Evolutionary conservation across 1,140 invertebrate species (phyloP).

Genomic region (Cardiocondyla obscurior): DNA sequence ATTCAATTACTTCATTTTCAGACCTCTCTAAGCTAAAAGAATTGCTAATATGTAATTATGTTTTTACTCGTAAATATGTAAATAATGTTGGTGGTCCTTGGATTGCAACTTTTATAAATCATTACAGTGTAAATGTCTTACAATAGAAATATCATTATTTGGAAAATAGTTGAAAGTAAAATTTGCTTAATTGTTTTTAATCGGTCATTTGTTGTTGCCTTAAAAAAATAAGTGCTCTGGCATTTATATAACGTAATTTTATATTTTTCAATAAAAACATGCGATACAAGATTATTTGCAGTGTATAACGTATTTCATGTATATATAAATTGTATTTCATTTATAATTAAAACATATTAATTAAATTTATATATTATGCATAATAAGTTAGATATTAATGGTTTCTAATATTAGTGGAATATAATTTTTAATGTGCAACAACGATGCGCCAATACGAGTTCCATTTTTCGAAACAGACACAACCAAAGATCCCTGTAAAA

Average conservation of each 20-base stretch:
- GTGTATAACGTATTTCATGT: background rate
- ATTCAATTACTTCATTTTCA: background rate
- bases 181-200: background rate
- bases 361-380: background rate
- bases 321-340: constrained; percentile 1
- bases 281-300: background rate
- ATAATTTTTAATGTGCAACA: constrained; percentile 68
- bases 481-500: constrained; percentile 71
- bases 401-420: constrained; percentile 69
- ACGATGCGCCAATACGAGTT: constrained; percentile 61
- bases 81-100: constrained; percentile 80
- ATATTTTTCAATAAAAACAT: constrained; percentile 3
- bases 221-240: background rate
- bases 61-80: constrained; percentile 83
- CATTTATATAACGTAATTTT: background rate
- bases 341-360: background rate
- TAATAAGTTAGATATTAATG: constrained; percentile 48
- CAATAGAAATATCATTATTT: constrained; percentile 34
- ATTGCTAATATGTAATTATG: constrained; percentile 76
- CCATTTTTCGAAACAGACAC: constrained; percentile 71
- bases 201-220: background rate
- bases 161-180: constrained; percentile 23
- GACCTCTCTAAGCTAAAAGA: constrained; percentile 57
- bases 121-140: constrained; percentile 53
- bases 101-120: constrained; percentile 83